Evolutionary conservation across 1,140 invertebrate genomes (phyloP), one percentile per base, ranked within the genome.

Genomic region (Streblospio benedicti): DNA sequence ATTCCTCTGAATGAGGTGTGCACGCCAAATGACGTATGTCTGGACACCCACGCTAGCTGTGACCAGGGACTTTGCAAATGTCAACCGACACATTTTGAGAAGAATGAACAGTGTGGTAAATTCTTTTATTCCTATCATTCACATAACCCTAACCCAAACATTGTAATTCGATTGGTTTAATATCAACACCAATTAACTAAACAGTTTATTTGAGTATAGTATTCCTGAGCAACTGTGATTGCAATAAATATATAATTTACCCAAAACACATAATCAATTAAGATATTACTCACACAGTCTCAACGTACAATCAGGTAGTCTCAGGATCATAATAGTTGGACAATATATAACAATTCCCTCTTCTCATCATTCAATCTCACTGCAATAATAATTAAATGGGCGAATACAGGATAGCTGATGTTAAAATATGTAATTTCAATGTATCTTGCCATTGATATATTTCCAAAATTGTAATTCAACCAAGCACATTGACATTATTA

Each of bases 21-120:
- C 43, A 23, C 31, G n/a, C 32, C 18, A 1, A n/a, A n/a, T 20
- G 33, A 6, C 18, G 20, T 23, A 32, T 56, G 53, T 43, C 23
- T 5, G 23, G 53, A 56, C 33, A 28, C 20, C 2, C 38, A 56
- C 33, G 53, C 53, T 31, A 38, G 35, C 33, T 56, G 53, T 23
- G 20, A 20, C 4, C 20, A n/a, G 1, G 53, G 53, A 18, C n/a
- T 32, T 4, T 56, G 53, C 43, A 20, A 9, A 18, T 56, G 53
- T 56, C 53, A 56, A 25, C 20, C 27, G 2, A 25, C 23, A 3
- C 33, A 28, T n/a, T 25, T 30, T 31, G 18, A 12, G 6, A 30
- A 30, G 6, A 52, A 52, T 31, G 27, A 18, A 25, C 27, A 25
- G 12, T 52, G 50, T 31, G 50, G 50, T 52, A n/a, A 4, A 28